Percentiles rank a stretch among this genome's conserved stretches.
Conservation (phyloP, 2,113 vertebrate genomes). For the Pyrgilauda ruficollis region DNA sequence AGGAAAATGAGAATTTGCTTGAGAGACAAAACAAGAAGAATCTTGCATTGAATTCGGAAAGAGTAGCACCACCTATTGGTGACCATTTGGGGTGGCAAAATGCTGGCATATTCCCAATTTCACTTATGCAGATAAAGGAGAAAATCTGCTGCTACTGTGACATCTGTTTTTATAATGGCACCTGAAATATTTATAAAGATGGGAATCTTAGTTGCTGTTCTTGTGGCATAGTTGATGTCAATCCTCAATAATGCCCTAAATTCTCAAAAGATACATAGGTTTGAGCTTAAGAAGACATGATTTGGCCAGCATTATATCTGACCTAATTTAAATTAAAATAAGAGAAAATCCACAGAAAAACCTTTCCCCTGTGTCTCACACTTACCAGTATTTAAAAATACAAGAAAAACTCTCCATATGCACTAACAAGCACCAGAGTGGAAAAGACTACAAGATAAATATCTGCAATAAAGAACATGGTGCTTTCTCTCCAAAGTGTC, state of each 20-base stretch:
- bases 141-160: neutral
- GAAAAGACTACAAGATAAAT: conserved; percentile 22
- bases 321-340: neutral
- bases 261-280: neutral
- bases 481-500: neutral
- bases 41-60: neutral
- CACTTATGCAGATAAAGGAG: rapidly evolving
- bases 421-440: neutral
- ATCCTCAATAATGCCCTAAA: neutral
- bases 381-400: neutral
- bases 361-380: neutral
- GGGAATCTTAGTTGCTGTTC: neutral
- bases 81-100: neutral
- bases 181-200: neutral
- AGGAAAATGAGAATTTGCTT: neutral
- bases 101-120: neutral
- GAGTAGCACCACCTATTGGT: neutral
- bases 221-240: neutral
- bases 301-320: neutral
- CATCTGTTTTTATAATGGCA: neutral
- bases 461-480: neutral
- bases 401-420: neutral
- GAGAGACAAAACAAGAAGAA: neutral
- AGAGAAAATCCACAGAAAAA: neutral
- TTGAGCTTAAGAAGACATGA: neutral